A percentile compares a stretch with the other conserved stretches of the same genome.
phyloP scores from a whole-genome alignment of 1,140 invertebrate genomes.

The Achroia grisella region DNA sequence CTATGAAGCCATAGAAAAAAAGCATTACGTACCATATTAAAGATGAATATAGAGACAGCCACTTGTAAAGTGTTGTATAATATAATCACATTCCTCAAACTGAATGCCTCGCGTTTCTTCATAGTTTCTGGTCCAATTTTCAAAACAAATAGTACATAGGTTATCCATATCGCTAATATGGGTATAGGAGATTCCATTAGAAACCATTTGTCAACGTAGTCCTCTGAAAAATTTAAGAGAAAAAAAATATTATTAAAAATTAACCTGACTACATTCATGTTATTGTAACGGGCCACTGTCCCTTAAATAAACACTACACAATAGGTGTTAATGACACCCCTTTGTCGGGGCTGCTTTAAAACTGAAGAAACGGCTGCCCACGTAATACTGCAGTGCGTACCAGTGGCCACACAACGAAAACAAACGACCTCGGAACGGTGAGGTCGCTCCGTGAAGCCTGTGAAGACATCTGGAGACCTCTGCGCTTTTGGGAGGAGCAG shows the following conservation, averaged over 20 bases:
- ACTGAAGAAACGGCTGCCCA: too few relatives aligned
- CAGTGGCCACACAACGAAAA: too few relatives aligned
- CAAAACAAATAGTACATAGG: constrained; percentile 75
- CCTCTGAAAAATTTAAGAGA: constrained; percentile 1
- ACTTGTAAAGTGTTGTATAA: constrained; percentile 18
- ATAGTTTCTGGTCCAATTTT: constrained; percentile 77
- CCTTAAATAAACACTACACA: too few relatives aligned
- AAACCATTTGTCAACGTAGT: background rate
- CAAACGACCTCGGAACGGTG: too few relatives aligned
- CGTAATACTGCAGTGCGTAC: too few relatives aligned
- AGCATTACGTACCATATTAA: constrained; percentile 30
- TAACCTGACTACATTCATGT: too few relatives aligned
- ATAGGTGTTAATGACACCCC: too few relatives aligned
- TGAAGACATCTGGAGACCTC: too few relatives aligned
- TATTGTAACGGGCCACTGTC: too few relatives aligned
- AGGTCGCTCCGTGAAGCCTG: too few relatives aligned
- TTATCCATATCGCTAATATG: constrained; percentile 69
- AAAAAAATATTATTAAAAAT: background rate
- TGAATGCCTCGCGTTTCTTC: constrained; percentile 74
- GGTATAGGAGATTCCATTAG: constrained; percentile 78
- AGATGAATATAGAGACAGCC: constrained; percentile 3
- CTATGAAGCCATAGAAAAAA: constrained; percentile 30
- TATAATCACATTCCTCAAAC: constrained; percentile 74
- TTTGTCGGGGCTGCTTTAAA: too few relatives aligned
- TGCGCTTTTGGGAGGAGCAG: too few relatives aligned